phyloP scores from a whole-genome alignment of 2,113 vertebrate genomes.

The Cochlearius cochlearius region DNA sequence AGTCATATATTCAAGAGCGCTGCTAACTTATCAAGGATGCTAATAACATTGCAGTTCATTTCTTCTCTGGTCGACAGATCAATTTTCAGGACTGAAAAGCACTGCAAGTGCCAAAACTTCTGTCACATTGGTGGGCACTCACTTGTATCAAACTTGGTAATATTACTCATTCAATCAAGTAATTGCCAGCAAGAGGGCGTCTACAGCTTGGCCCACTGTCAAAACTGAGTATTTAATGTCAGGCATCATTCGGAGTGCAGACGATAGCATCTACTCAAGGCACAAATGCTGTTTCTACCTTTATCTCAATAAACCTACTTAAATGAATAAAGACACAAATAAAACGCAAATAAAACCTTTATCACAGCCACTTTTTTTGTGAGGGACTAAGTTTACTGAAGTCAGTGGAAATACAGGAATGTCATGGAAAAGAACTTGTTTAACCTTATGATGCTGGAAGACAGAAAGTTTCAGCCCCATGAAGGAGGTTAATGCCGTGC shows the following conservation, averaged over 20 bases:
- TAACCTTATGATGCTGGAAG: background rate
- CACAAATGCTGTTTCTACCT: background rate
- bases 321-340: background rate
- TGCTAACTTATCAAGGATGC: background rate
- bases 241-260: background rate
- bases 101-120: background rate
- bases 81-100: background rate
- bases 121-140: background rate
- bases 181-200: background rate
- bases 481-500: fast-evolving
- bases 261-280: background rate
- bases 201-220: background rate
- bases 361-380: background rate
- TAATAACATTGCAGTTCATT: background rate
- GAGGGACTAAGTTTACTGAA: background rate
- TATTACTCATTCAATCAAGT: background rate
- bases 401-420: background rate
- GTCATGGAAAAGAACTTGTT: background rate
- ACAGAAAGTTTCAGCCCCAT: background rate
- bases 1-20: background rate
- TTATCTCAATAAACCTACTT: background rate
- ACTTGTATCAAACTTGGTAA: background rate
- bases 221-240: background rate
- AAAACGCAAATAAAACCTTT: background rate
- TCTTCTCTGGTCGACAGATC: background rate